A percentile compares a stretch with the other conserved stretches of the same genome.
These are phyloP conservation scores for Andrena fulva DNA, from an alignment of 2,888 invertebrate species.

Conservation along the genomic window DNA sequence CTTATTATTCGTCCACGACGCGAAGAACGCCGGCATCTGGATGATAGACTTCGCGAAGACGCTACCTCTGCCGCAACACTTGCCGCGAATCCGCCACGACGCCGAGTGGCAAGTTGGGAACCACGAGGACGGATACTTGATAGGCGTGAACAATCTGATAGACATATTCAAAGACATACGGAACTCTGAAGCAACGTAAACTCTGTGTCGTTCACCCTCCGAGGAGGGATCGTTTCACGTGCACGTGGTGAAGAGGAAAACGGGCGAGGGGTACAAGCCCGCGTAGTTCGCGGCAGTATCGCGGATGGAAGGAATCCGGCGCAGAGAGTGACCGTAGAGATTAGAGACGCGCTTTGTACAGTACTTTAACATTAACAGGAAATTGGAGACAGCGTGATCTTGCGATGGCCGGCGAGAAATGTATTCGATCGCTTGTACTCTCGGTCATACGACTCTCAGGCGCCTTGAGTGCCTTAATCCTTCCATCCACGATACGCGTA, in stretches of 20 bases:
- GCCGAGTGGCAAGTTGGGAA: conserved; percentile 97
- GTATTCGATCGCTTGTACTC: neutral
- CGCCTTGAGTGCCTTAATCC: neutral
- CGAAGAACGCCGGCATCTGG: conserved; percentile 95
- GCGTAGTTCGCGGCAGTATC: too few species aligned
- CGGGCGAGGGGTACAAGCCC: neutral
- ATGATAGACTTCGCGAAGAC: conserved; percentile 99
- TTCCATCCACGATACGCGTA: neutral
- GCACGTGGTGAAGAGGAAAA: neutral
- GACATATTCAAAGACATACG: conserved; percentile 91
- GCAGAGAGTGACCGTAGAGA: neutral
- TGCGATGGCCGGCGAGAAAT: too few species aligned
- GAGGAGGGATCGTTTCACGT: neutral
- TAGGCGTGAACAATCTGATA: conserved; percentile 95
- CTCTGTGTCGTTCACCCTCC: neutral
- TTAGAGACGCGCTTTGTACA: neutral
- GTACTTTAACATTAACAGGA: neutral
- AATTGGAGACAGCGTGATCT: neutral
- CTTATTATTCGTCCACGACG: conserved; percentile 97
- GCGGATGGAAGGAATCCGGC: too few species aligned
- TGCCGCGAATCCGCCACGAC: conserved; percentile 90
- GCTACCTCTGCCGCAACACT: conserved; percentile 90
- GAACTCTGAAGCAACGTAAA: conserved; percentile 67
- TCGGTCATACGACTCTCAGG: neutral
- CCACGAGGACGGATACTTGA: conserved; percentile 98